Evolutionary conservation across 1,140 invertebrate genomes (phyloP), one percentile per base, ranked within the genome.

Genomic region (Lepidurus couesii): DNA sequence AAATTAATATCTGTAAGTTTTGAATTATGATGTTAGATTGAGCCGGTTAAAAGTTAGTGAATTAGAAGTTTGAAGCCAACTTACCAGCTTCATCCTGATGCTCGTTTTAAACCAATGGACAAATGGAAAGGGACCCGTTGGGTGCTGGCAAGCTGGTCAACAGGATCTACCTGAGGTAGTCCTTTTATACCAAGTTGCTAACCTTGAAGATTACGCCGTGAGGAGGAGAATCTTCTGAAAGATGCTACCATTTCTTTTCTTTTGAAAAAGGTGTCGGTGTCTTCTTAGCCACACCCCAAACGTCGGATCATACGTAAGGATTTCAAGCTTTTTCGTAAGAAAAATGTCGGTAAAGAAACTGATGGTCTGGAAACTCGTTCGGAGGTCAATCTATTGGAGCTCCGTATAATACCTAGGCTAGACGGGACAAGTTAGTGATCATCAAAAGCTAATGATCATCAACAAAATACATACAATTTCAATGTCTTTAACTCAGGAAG

Each of bases 181-280:
- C 85, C 80, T 86, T 24, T 42, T n/a, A 7, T 6, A 21, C 75
- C 26, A 80, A 80, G 80, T 84, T 84, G 82, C 88, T 65, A 65
- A 65, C 53, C 53, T 65, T 65, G 53, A 65, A 65, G 8, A 13
- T 7, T 65, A 65, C 53, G 53, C 53, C 53, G 53, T 65, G 53
- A 65, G 53, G 53, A 65, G 21, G 16, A n/a, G 6, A 65, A 13
- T 65, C 53, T 21, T 65, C 21, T 65, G 16, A 7, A 5, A 65
- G 21, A 21, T 65, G 8, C 53, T 21, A 65, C 53, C 53, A 65
- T 65, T 65, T 65, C 16, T 6, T 65, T 13, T 65, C 9, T 47
- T 65, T 16, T 34, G 34, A 34, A 34, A 34, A 65, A 11, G 53
- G 3, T 65, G 53, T 65, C 21, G 21, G 53, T 65, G 53, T 21